Evolutionary conservation across 2,113 vertebrate genomes (phyloP).

Genomic region (Atherinomorus stipes): DNA sequence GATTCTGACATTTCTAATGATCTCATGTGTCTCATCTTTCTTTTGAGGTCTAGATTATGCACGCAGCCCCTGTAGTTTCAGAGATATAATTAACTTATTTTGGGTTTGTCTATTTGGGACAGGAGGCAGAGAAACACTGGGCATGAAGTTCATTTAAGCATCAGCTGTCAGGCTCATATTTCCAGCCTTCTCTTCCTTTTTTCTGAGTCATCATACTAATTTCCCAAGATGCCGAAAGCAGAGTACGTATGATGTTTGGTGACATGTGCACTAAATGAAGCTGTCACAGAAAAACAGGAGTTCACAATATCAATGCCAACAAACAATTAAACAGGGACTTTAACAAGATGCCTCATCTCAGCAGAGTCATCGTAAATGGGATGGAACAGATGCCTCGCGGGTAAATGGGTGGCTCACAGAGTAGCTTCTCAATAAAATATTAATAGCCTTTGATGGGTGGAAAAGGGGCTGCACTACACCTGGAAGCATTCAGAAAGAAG

Average conservation of each 20-base stretch:
- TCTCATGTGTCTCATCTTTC: too few species aligned
- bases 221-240: background rate
- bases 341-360: slow-evolving; percentile 34
- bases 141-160: background rate
- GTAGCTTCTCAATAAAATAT: slow-evolving; percentile 32
- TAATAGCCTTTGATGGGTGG: slow-evolving; percentile 22
- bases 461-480: background rate
- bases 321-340: slow-evolving; percentile 47
- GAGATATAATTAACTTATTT: too few species aligned
- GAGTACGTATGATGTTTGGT: background rate
- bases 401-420: slow-evolving; percentile 36
- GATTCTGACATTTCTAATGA: too few species aligned
- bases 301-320: slow-evolving; percentile 32
- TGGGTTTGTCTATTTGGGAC: too few species aligned
- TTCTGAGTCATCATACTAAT: background rate
- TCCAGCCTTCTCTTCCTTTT: background rate
- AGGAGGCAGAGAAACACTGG: too few species aligned
- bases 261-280: slow-evolving; percentile 36
- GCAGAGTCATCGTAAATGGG: slow-evolving; percentile 48
- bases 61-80: too few species aligned
- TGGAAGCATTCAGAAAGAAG: background rate
- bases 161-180: background rate
- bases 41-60: too few species aligned
- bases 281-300: slow-evolving; percentile 44
- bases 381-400: slow-evolving; percentile 47